A percentile compares a stretch with the other conserved stretches of the same genome.
phyloP scores from a whole-genome alignment of 1,140 invertebrate genomes.

The Drosophila bifasciata region DNA sequence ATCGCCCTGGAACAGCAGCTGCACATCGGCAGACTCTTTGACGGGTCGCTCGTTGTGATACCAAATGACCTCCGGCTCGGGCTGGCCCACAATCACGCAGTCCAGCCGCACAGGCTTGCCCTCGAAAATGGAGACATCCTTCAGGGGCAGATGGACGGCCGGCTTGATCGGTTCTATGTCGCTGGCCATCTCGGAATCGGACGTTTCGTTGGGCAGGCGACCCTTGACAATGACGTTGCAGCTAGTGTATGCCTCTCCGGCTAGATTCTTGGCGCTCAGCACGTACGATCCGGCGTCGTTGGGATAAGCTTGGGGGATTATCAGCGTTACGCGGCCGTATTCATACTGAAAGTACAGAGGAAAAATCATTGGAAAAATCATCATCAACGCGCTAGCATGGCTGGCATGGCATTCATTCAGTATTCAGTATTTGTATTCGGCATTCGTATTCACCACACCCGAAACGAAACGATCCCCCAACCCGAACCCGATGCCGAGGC shows the following conservation, averaged over 20 bases:
- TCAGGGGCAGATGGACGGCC: slow-evolving; percentile 89
- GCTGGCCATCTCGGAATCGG: slow-evolving; percentile 88
- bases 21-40: slow-evolving; percentile 92
- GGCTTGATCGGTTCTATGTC: slow-evolving; percentile 90
- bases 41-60: slow-evolving; percentile 93
- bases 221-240: slow-evolving; percentile 90
- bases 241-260: slow-evolving; percentile 87
- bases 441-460: slow-evolving; percentile 48
- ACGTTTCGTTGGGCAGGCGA: slow-evolving; percentile 89
- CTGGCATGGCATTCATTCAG: slow-evolving; percentile 16
- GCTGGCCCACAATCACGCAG: slow-evolving; percentile 93
- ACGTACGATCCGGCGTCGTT: slow-evolving; percentile 89
- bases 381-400: slow-evolving; percentile 5
- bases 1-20: slow-evolving; percentile 92
- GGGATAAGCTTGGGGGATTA: slow-evolving; percentile 88
- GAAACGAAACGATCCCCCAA: slow-evolving; percentile 42
- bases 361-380: slow-evolving; percentile 76
- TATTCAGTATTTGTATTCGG: slow-evolving; percentile 7
- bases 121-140: slow-evolving; percentile 89
- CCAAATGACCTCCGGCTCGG: slow-evolving; percentile 95
- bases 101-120: slow-evolving; percentile 90
- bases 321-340: slow-evolving; percentile 87
- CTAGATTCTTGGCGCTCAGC: slow-evolving; percentile 87
- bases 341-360: slow-evolving; percentile 85
- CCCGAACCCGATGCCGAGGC: slow-evolving; percentile 3